These are phyloP conservation scores for Scaptomyza polygonia DNA, from an alignment of 2,888 invertebrate species.

Conservation along the genomic window DNA sequence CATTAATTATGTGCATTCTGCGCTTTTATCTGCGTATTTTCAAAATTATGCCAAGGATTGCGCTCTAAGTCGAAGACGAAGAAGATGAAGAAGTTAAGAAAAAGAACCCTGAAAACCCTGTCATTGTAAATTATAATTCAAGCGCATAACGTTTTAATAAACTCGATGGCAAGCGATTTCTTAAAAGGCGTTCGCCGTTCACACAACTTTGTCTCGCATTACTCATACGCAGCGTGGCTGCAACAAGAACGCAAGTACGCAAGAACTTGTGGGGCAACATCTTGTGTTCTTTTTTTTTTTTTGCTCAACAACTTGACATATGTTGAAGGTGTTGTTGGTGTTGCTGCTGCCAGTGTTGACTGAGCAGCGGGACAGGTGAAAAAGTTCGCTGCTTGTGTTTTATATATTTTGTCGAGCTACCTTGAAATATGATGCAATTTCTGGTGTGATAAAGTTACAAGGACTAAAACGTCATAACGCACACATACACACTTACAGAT, in stretches of 20 bases:
- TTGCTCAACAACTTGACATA: slow-evolving; percentile 47
- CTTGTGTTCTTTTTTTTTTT: slow-evolving; percentile 19
- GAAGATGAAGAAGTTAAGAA: neutral
- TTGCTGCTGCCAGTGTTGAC: slow-evolving; percentile 16
- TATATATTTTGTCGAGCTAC: slow-evolving; percentile 68
- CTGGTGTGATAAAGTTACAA: slow-evolving; percentile 75
- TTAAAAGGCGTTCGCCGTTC: slow-evolving; percentile 28
- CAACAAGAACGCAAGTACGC: slow-evolving; percentile 23
- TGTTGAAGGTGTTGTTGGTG: slow-evolving; percentile 29
- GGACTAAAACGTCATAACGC: slow-evolving; percentile 60
- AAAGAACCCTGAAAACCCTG: slow-evolving; percentile 8
- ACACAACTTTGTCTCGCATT: slow-evolving; percentile 62
- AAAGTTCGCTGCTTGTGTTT: slow-evolving; percentile 54
- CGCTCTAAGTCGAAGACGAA: slow-evolving; percentile 42
- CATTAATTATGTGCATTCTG: slow-evolving; percentile 82
- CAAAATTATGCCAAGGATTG: slow-evolving; percentile 78
- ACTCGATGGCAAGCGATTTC: slow-evolving; percentile 55
- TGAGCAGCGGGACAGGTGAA: slow-evolving; percentile 40
- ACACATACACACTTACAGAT: slow-evolving; percentile 28
- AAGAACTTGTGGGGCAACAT: slow-evolving; percentile 49
- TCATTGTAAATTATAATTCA: slow-evolving; percentile 74
- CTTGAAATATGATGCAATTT: slow-evolving; percentile 81
- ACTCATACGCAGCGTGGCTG: slow-evolving; percentile 69
- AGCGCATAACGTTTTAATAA: slow-evolving; percentile 60
- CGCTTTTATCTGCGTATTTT: slow-evolving; percentile 80